Conservation (phyloP, 1,140 invertebrate genomes). For the Drosophila elegans region DNA sequence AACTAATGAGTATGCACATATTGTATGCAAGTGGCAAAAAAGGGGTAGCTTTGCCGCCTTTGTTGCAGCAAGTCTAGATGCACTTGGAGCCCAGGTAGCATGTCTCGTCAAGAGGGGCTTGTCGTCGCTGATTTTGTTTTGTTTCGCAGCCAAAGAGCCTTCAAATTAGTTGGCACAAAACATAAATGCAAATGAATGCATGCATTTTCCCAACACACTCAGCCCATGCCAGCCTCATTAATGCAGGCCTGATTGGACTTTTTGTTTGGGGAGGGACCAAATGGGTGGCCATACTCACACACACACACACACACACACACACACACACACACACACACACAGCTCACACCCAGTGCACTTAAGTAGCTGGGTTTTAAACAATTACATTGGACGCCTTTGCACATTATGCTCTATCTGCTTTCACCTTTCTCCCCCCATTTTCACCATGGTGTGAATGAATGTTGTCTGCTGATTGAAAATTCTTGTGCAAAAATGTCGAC, state of each 20-base stretch:
- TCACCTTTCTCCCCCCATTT: slow-evolving; percentile 10
- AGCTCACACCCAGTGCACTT: slow-evolving; percentile 49
- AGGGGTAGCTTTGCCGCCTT: slow-evolving; percentile 25
- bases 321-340: not conserved
- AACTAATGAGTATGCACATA: slow-evolving; percentile 82
- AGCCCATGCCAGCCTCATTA: slow-evolving; percentile 57
- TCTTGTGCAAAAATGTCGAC: slow-evolving; percentile 82
- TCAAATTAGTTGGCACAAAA: slow-evolving; percentile 82
- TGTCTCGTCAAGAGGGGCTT: slow-evolving; percentile 60
- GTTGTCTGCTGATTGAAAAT: slow-evolving; percentile 75
- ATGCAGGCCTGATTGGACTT: slow-evolving; percentile 80
- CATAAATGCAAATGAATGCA: slow-evolving; percentile 82
- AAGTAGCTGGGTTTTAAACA: slow-evolving; percentile 80
- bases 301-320: not conserved
- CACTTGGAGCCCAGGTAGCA: slow-evolving; percentile 58
- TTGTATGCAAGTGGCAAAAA: slow-evolving; percentile 67
- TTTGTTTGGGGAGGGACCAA: slow-evolving; percentile 51
- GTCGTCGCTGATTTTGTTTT: slow-evolving; percentile 78
- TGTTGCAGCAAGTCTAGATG: slow-evolving; percentile 69
- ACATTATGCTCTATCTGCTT: slow-evolving; percentile 65
- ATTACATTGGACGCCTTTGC: slow-evolving; percentile 80
- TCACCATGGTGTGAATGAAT: slow-evolving; percentile 36
- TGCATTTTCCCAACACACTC: slow-evolving; percentile 2
- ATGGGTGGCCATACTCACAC: not conserved
- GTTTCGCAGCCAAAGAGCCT: slow-evolving; percentile 61